Base-by-base conservation (phyloP, 2,113 vertebrate species). In the Salvator merianae region DNA sequence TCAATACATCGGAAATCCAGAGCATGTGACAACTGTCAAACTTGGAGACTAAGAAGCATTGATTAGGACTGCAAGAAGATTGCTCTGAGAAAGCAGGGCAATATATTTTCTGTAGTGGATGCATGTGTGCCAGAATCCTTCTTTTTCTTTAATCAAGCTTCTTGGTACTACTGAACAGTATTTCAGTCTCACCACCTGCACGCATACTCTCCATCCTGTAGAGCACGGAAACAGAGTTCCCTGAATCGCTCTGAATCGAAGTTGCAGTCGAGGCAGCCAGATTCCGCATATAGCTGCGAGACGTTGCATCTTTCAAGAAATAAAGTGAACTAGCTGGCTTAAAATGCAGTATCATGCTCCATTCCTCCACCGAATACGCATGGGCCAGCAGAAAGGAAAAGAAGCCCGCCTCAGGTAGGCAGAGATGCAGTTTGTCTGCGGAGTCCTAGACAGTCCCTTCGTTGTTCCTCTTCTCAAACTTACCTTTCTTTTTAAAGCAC, bases 341-440 rank as follows among this genome's bases (percentile, higher is more conserved):
- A 88, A 94, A 95, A 91, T 90, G 95, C 95, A 93, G 86, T 92
- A 94, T 93, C 95, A 93, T 95, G 85, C 86, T 94, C 68, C 73
- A 24, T 43, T 14, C n/a, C 68, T 32, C n/a, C 78, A 2, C 13
- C 30, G 71, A 78, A 38, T 69, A 77, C 76, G 30, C 13, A 16
- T 22, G 4, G 82, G 74, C 65, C 81, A 50, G 71, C 14, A 22
- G 66, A 80, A 16, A 24, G 84, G 85, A 85, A 76, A 66, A 87
- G 66, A 53, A 77, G 89, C 87, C 79, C 14, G 12, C 43, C 7
- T 32, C 90, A 89, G 90, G 79, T 88, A 65, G 53, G 70, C 79
- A 70, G 65, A 79, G 83, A 65, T 62, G 43, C 43, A 47, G 34
- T 30, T 34, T 26, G 66, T 28, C 28, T 9, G 66, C 43, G 5